Base-by-base conservation (phyloP, 2,888 invertebrate genomes). In the Drosophila hamatofila region DNA sequence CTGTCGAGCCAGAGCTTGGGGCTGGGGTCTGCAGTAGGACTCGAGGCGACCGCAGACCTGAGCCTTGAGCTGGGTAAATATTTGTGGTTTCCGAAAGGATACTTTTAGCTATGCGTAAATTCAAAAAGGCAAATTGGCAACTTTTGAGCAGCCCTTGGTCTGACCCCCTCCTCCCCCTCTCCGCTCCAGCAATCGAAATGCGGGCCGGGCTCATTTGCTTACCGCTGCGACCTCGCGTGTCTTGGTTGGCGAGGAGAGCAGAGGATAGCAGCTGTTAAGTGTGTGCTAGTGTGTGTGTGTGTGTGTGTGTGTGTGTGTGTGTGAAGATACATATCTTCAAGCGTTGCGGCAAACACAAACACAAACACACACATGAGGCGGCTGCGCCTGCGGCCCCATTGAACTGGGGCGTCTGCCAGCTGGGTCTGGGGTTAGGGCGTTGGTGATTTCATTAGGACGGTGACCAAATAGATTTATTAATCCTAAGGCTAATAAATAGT, bases 391-490 rank as follows among this genome's bases (percentile, higher is more conserved):
- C 63, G 68, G 72, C 72, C 63, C 46, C 44, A 23, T 48, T 37
- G 25, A 54, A 8, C 12, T 30, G 44, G 60, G 44, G 42, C 44
- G 59, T 30, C 16, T 33, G 39, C 48, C 39, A 33, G 30, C 23
- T 39, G 14, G 39, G 35, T 18, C 14, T 25, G 62, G 76, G 44
- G 56, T 42, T 23, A 27, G 33, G 54, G 78, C 75, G 73, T 79
- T 80, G 80, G 72, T 83, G 89, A 88, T 88, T 88, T 84, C 83
- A 88, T 83, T 89, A 88, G 89, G 87, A 80, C 88, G 92, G 91
- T 91, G 91, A 91, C 92, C 92, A 91, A 92, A 91, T 92, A 91
- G 92, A 91, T 91, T 91, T 91, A 91, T 91, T 91, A 91, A 92
- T 92, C 91, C 91, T 91, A 75, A 80, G 85, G 91, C 91, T 91